Conservation (phyloP, 2,797 vertebrate species). For the Thamnophis elegans region DNA sequence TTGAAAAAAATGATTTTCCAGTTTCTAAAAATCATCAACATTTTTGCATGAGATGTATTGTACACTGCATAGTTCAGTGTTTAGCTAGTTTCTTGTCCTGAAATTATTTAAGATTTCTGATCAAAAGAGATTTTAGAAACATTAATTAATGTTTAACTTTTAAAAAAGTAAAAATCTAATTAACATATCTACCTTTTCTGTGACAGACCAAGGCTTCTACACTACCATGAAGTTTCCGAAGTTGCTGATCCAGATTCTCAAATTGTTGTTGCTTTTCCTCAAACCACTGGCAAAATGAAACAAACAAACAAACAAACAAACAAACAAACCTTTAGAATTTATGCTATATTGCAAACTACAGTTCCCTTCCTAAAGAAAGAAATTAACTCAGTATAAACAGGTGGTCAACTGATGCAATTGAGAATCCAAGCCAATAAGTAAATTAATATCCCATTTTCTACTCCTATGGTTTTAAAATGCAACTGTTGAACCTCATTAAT, state of each 20-base stretch:
- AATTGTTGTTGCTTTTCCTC: conserved; percentile 98
- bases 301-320: conserved; percentile 63
- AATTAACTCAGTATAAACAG: conserved; percentile 70
- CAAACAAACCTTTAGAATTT: conserved; percentile 69
- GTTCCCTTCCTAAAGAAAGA: conserved; percentile 69
- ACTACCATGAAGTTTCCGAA: conserved; percentile 90
- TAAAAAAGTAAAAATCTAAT: background rate
- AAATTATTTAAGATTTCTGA: background rate
- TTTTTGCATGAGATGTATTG: background rate
- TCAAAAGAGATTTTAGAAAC: background rate
- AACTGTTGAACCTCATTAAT: conserved; percentile 86
- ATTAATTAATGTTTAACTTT: background rate
- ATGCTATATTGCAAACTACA: conserved; percentile 68
- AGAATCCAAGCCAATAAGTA: conserved; percentile 74
- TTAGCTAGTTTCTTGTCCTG: background rate
- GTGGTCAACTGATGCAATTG: conserved; percentile 69
- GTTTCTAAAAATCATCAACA: background rate
- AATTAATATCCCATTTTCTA: conserved; percentile 80
- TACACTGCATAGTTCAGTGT: background rate
- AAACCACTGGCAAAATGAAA: conserved; percentile 87
- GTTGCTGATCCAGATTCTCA: conserved; percentile 94
- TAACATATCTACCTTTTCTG: conserved; percentile 84
- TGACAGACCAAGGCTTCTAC: conserved; percentile 94
- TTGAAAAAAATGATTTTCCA: background rate
- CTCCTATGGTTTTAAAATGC: conserved; percentile 77